Conservation (phyloP, 2,113 vertebrate species). For the Pachyramphus minor region DNA sequence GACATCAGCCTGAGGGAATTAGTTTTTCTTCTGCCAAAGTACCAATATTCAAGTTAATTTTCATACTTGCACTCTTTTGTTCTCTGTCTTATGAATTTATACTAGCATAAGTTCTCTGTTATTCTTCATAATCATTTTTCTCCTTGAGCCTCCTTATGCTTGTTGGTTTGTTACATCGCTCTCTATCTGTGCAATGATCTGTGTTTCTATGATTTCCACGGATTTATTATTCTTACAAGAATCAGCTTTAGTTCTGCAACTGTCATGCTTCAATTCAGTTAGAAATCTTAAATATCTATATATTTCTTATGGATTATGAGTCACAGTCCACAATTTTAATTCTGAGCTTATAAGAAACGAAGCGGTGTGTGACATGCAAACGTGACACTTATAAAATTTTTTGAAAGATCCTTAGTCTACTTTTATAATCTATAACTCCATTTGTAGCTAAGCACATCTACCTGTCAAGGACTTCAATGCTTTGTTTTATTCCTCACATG, state of each 20-base stretch:
- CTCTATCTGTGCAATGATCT: background rate
- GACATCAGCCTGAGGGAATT: background rate
- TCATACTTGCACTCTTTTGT: background rate
- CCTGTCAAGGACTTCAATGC: background rate
- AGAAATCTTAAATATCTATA: background rate
- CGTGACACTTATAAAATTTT: background rate
- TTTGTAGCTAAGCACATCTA: background rate
- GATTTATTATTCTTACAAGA: background rate
- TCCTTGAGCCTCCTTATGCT: background rate
- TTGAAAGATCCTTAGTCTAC: background rate
- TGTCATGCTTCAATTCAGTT: background rate
- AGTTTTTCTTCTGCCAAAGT: background rate
- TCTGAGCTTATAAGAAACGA: background rate
- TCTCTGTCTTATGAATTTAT: background rate
- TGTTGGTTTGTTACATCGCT: background rate
- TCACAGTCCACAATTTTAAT: background rate
- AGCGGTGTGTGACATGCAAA: background rate
- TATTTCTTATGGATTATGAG: background rate
- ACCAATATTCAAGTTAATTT: background rate
- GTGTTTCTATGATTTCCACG: background rate
- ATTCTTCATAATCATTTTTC: background rate
- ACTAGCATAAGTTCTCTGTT: background rate
- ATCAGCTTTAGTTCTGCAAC: background rate
- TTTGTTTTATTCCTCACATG: background rate
- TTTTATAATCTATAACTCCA: background rate